Evolutionary conservation across 2,797 vertebrate genomes (phyloP).

Genomic region (Brachymystax lenok): DNA sequence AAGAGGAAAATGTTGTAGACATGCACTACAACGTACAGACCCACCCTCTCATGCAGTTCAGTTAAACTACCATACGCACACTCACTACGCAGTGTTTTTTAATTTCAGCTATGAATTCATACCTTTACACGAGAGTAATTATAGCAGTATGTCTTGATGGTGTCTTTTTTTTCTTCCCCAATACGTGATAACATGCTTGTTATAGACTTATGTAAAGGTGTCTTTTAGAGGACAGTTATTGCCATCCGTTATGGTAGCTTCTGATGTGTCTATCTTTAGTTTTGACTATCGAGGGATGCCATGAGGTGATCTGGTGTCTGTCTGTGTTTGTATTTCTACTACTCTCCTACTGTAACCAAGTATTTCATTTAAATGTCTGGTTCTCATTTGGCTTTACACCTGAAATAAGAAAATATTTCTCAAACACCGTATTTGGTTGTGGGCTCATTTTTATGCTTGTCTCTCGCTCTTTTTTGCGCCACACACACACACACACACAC

Average conservation of each 20-base stretch:
- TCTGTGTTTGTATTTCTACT: neutral
- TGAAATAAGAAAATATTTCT: slow-evolving; percentile 64
- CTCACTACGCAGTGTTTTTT: slow-evolving; percentile 31
- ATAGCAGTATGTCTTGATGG: slow-evolving; percentile 57
- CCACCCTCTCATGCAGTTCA: too few relatives aligned
- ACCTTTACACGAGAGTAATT: slow-evolving; percentile 52
- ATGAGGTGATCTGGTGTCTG: slow-evolving; percentile 21
- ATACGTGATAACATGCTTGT: slow-evolving; percentile 37
- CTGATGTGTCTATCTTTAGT: neutral
- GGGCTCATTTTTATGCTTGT: slow-evolving; percentile 1
- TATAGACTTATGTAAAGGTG: neutral
- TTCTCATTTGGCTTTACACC: slow-evolving; percentile 57
- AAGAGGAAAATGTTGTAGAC: slow-evolving; percentile 95
- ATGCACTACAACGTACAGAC: too few relatives aligned
- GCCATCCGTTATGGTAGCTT: slow-evolving; percentile 35
- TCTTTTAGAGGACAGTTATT: slow-evolving; percentile 12
- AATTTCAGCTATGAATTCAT: slow-evolving; percentile 57
- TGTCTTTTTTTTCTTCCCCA: slow-evolving; percentile 25
- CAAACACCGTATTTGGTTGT: slow-evolving; percentile 35
- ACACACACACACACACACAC: too few relatives aligned
- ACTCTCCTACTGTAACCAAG: slow-evolving; percentile 45
- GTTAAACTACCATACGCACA: too few relatives aligned
- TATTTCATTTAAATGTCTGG: slow-evolving; percentile 43
- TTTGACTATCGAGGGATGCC: slow-evolving; percentile 30
- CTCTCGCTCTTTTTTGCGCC: neutral